Evolutionary conservation across 2,113 vertebrate species (phyloP), one percentile per base, ranked within the genome.

Genomic region (Syngnathus typhle): DNA sequence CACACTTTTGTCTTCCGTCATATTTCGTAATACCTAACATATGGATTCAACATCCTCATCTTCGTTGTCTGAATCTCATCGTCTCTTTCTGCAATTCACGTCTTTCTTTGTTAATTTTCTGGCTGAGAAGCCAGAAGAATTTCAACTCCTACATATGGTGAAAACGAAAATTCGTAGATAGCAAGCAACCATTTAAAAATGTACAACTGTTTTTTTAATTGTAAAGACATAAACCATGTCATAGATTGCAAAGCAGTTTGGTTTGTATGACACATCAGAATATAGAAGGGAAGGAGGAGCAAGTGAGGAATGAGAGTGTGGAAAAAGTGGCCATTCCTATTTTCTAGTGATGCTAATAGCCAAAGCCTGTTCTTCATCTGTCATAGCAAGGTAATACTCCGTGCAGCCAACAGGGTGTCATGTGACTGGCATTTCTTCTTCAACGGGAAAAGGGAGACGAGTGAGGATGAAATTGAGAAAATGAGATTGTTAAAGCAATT

Each of bases 291-390:
- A n/a, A n/a, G 66, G 65, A 68, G 72, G 60, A 46, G 76, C 72
- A 52, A 69, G 65, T 68, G 78, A 58, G 37, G 60, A 68, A 60
- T 66, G 81, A 75, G 64, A 81, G 70, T 71, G 79, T 67, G 66
- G 79, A 76, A 74, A 69, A 67, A 66, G 74, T 74, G 83, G 84
- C 80, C 85, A 89, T 91, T 91, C 88, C 88, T 88, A 84, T 86
- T 88, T 90, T 87, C 87, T 86, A 86, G 87, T 84, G 88, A 88
- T 86, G 88, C 87, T 88, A 82, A 89, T 89, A 82, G 56, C 74
- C 77, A 81, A 78, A 88, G 78, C 80, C 84, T 78, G 74, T 78
- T 85, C 82, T 81, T 87, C 86, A 82, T 84, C 79, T 77, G 72
- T 80, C 78, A 77, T 79, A 81, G 74, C 38, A 66, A 88, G 86